Base-by-base conservation (phyloP, 1,140 invertebrate species). In the Tetramorium simillimum region DNA sequence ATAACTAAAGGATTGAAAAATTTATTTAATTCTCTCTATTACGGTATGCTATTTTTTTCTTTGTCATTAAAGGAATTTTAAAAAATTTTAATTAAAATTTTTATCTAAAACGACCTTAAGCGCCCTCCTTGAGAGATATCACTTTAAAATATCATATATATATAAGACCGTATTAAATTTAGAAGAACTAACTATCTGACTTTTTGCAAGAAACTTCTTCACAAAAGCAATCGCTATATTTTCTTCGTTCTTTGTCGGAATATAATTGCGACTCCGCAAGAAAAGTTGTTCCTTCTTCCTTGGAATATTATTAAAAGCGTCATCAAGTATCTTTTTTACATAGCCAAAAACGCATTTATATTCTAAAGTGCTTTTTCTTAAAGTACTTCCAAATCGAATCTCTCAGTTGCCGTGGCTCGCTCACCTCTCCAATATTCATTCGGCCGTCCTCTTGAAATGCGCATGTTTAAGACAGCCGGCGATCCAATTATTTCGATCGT, bases 401-500 rank as follows among this genome's bases (percentile, higher is more conserved):
- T 56, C 37, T 40, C 37, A 24, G 10, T 18, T 51, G 21, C 62
- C 9, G 9, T 10, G 49, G 40, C 40, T 63, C 77, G n/a, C 43
- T 69, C 77, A 28, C 46, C n/a, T 14, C 28, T 73, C 60, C 75
- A 72, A 73, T 69, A 70, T 89, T 88, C 60, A 86, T 82, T 58
- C 76, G 28, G 14, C 43, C 53, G 60, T 89, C 53, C 70, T 85
- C 40, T 81, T 89, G 43, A 86, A 86, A 86, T 86, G 77, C 51
- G 62, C 78, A 86, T 80, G 76, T 65, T 56, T 56, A 80, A 86
- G 85, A 70, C 72, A 70, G 84, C 76, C 67, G 28, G 60, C 82
- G 65, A 86, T 89, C 86, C 62, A 82, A 89, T 89, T 89, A 58
- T 63, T 70, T 62, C 69, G 82, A 60, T 69, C 67, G 49, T 53